phyloP scores from a whole-genome alignment of 2,113 vertebrate species.

The Laticauda laticaudata region DNA sequence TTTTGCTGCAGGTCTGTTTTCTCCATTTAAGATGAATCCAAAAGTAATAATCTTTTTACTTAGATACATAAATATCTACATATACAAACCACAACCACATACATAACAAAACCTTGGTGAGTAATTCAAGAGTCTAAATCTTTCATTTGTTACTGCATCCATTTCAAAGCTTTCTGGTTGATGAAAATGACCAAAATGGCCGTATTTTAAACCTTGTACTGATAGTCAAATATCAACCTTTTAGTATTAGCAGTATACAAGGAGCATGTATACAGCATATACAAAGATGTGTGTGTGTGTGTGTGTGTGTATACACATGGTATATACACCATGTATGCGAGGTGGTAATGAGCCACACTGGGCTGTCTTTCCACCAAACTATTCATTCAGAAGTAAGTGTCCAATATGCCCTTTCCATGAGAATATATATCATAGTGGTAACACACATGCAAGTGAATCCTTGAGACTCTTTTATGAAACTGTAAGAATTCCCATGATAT shows the following conservation, averaged over 20 bases:
- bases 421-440: not conserved
- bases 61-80: not conserved
- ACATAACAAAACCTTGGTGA: not conserved
- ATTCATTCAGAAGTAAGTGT: not conserved
- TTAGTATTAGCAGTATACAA: not conserved
- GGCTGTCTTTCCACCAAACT: not conserved
- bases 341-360: not conserved
- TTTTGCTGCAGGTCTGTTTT: not conserved
- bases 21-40: not conserved
- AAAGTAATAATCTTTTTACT: not conserved
- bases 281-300: not conserved
- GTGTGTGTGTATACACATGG: too few species aligned
- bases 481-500: not conserved
- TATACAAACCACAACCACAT: not conserved
- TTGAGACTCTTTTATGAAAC: not conserved
- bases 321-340: too few species aligned
- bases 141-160: not conserved
- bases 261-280: not conserved
- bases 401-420: not conserved
- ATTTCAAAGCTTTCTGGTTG: conserved; percentile 1
- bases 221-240: not conserved
- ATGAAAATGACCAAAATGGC: not conserved
- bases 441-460: not conserved
- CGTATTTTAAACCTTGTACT: not conserved
- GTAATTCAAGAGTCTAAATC: not conserved